phyloP scores from a whole-genome alignment of 1,140 invertebrate species.

The Hirudo medicinalis region DNA sequence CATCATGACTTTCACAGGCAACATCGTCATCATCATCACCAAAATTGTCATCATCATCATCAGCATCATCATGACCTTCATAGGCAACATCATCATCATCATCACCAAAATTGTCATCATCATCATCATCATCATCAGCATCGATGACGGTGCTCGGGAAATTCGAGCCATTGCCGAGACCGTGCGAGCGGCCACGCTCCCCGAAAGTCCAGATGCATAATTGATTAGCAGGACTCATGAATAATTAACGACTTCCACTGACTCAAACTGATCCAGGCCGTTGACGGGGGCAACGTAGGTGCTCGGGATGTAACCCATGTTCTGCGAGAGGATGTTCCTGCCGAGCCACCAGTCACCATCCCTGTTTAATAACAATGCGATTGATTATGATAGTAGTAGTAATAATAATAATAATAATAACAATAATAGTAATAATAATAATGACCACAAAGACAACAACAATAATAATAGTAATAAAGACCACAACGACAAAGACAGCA shows the following conservation, averaged over 20 bases:
- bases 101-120: too few relatives aligned
- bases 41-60: too few relatives aligned
- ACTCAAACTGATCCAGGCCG: slow-evolving; percentile 18
- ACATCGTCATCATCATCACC: too few relatives aligned
- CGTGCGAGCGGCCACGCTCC: background rate
- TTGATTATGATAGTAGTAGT: background rate
- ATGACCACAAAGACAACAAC: too few relatives aligned
- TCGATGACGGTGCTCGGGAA: background rate
- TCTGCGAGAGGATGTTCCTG: background rate
- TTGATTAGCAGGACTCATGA: background rate
- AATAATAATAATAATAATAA: too few relatives aligned
- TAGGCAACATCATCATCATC: background rate
- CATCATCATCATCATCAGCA: too few relatives aligned
- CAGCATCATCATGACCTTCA: background rate
- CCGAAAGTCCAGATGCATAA: background rate
- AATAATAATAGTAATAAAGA: too few relatives aligned
- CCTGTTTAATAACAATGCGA: background rate
- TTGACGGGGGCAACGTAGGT: slow-evolving; percentile 13
- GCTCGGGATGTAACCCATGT: slow-evolving; percentile 15
- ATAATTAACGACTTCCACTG: background rate
- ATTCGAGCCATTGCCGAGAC: background rate
- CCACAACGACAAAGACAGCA: too few relatives aligned
- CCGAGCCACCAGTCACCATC: slow-evolving; percentile 16
- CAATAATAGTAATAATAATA: too few relatives aligned
- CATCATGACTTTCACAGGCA: too few relatives aligned